A percentile compares a stretch with the other conserved stretches of the same genome.
phyloP scores from a whole-genome alignment of 2,797 vertebrate genomes.

The Euthynnus affinis region DNA sequence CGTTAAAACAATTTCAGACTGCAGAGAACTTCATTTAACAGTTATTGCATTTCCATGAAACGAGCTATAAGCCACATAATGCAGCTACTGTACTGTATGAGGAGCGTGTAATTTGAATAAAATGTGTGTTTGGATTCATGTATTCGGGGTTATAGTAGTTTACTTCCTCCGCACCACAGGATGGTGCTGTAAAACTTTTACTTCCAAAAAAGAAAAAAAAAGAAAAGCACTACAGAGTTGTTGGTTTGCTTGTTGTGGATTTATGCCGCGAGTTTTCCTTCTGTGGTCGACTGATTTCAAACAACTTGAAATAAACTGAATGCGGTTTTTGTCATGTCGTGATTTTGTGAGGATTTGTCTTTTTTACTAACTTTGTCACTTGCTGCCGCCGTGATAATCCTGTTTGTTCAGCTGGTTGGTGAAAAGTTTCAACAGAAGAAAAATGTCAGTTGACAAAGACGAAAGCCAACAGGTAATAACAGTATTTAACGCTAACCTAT shows the following conservation, averaged over 20 bases:
- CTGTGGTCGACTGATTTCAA: neutral
- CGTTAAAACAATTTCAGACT: neutral
- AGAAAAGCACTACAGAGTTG: neutral
- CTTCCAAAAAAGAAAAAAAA: neutral
- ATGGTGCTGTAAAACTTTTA: neutral
- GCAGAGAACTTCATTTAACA: neutral
- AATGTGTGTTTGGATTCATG: neutral
- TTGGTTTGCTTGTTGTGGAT: constrained; percentile 35
- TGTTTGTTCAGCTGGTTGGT: neutral
- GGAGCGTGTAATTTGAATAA: neutral
- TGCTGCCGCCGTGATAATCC: neutral
- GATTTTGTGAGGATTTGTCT: neutral
- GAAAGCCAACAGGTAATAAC: constrained; percentile 66
- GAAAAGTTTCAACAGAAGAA: neutral
- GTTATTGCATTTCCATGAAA: neutral
- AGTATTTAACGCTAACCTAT: neutral
- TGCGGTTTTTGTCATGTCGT: neutral
- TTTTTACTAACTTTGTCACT: accelerated
- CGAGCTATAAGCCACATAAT: neutral
- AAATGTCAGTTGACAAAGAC: constrained; percentile 70
- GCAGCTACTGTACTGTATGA: neutral
- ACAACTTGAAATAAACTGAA: neutral
- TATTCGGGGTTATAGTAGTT: neutral
- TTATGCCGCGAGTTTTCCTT: constrained; percentile 64
- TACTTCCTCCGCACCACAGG: constrained; percentile 47